Conservation (phyloP, 2,113 vertebrate species). For the Engystomops pustulosus region DNA sequence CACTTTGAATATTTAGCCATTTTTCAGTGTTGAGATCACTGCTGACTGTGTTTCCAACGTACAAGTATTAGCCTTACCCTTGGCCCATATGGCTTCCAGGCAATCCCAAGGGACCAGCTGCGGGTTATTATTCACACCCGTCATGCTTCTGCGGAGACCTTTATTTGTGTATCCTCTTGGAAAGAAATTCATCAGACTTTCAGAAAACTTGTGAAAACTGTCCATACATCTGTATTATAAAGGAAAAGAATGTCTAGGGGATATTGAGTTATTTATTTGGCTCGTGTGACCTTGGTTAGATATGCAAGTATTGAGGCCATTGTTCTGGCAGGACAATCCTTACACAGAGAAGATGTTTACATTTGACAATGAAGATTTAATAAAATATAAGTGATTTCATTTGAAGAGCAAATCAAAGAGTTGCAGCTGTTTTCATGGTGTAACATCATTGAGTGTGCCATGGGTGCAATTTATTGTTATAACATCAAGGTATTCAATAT, state of each 20-base stretch:
- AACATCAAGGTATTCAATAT: too few relatives aligned
- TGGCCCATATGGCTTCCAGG: conserved; percentile 7
- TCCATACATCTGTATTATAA: conserved; percentile 27
- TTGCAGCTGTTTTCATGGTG: too few relatives aligned
- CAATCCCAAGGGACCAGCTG: background rate
- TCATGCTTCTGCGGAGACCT: background rate
- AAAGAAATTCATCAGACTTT: background rate
- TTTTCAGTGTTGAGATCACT: background rate
- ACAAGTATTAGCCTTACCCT: background rate
- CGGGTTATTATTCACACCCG: conserved; percentile 11
- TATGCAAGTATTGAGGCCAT: background rate
- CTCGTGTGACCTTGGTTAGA: background rate
- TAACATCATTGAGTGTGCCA: too few relatives aligned
- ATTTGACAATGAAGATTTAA: conserved; percentile 1
- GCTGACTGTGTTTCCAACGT: background rate
- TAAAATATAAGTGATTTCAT: background rate
- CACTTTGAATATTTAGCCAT: too few relatives aligned
- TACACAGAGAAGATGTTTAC: conserved; percentile 6
- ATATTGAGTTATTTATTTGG: background rate
- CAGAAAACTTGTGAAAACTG: conserved; percentile 4
- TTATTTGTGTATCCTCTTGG: background rate
- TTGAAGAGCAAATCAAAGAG: background rate
- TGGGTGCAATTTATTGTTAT: too few relatives aligned
- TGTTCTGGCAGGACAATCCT: conserved; percentile 18
- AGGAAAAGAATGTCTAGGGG: conserved; percentile 17